phyloP scores from a whole-genome alignment of 2,113 vertebrate species.

The Chrysochloris asiatica region DNA sequence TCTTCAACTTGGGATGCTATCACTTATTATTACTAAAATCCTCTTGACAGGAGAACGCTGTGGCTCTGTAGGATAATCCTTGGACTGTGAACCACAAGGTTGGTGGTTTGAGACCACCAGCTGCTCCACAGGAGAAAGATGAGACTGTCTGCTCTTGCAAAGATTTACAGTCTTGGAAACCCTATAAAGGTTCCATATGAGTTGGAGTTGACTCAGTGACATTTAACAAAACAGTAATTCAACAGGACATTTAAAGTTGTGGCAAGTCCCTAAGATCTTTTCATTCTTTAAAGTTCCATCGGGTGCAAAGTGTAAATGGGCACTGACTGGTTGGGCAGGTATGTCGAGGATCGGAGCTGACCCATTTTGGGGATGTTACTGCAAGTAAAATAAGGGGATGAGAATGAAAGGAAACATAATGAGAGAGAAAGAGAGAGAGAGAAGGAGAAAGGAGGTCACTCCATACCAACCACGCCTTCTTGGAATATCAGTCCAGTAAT shows the following conservation, averaged over 20 bases:
- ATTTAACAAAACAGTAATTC: too few species aligned
- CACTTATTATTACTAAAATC: neutral
- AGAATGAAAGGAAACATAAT: too few species aligned
- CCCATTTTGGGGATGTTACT: neutral
- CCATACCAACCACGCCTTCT: neutral
- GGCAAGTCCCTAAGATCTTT: neutral
- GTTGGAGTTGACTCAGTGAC: too few species aligned
- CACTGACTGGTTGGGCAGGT: neutral
- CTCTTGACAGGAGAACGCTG: too few species aligned
- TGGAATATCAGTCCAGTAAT: neutral
- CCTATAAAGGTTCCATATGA: too few species aligned
- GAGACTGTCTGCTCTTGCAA: too few species aligned
- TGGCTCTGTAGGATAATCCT: too few species aligned
- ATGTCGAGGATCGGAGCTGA: neutral
- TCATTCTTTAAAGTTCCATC: neutral
- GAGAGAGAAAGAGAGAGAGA: neutral
- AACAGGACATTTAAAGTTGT: neutral
- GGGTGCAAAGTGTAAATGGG: neutral
- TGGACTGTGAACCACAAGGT: too few species aligned
- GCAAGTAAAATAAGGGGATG: neutral
- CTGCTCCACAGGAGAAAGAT: too few species aligned
- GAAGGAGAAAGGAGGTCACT: neutral
- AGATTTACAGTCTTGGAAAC: too few species aligned
- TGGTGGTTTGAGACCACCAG: too few species aligned
- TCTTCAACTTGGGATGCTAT: neutral